A percentile compares a stretch with the other conserved stretches of the same genome.
Conservation (phyloP, 2,888 invertebrate species). For the Netelia inedita region DNA sequence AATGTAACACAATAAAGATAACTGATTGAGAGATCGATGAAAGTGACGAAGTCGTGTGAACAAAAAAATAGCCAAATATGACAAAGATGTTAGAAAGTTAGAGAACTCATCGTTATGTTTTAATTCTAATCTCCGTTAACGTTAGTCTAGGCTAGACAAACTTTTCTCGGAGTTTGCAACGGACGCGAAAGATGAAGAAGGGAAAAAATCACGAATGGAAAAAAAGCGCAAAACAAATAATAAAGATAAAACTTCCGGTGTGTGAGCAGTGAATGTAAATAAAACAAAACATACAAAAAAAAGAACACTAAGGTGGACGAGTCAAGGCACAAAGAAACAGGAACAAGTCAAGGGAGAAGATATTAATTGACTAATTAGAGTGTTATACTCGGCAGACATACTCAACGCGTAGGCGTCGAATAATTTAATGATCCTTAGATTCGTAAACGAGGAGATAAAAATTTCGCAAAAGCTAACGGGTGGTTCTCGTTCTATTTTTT, state of each 20-base stretch:
- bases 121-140: slow-evolving; percentile 77
- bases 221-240: slow-evolving; percentile 19
- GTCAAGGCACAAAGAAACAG: slow-evolving; percentile 76
- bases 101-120: slow-evolving; percentile 76
- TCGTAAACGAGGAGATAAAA: slow-evolving; percentile 55
- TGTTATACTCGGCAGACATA: slow-evolving; percentile 65
- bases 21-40: slow-evolving; percentile 24
- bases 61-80: slow-evolving; percentile 82
- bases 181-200: slow-evolving; percentile 35
- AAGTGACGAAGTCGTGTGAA: slow-evolving; percentile 65
- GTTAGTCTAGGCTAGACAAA: slow-evolving; percentile 70
- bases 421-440: slow-evolving; percentile 63
- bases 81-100: slow-evolving; percentile 78
- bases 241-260: slow-evolving; percentile 29
- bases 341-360: slow-evolving; percentile 44
- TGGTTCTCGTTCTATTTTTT: neutral
- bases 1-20: neutral
- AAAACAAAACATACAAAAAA: slow-evolving; percentile 40
- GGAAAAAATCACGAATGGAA: slow-evolving; percentile 22
- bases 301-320: slow-evolving; percentile 33
- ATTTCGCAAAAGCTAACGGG: neutral
- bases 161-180: slow-evolving; percentile 47
- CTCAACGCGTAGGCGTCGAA: slow-evolving; percentile 63
- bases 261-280: slow-evolving; percentile 54
- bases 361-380: slow-evolving; percentile 62